Conservation (phyloP, 2,113 vertebrate species). For the Cololabis saira region DNA sequence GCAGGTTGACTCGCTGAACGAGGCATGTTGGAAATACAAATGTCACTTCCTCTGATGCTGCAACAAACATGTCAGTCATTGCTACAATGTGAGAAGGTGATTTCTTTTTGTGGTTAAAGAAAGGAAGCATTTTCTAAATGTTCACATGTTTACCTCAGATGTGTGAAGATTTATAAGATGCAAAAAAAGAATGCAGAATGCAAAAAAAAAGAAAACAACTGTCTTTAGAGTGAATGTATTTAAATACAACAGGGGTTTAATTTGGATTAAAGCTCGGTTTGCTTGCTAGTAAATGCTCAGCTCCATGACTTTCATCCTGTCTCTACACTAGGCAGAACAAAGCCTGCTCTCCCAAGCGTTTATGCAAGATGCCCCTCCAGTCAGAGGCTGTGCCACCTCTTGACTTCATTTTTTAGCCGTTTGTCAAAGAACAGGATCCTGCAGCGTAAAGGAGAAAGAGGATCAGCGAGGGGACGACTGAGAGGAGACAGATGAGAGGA, state of each 20-base stretch:
- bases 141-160: no score
- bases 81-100: no score
- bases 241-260: background rate
- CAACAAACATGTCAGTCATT: no score
- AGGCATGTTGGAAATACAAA: no score
- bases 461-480: constrained; percentile 8
- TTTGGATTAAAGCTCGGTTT: background rate
- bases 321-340: background rate
- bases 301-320: background rate
- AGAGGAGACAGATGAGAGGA: constrained; percentile 56
- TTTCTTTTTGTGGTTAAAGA: no score
- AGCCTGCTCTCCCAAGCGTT: constrained; percentile 2
- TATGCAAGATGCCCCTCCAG: constrained; percentile 59
- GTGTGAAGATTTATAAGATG: no score
- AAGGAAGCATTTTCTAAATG: no score
- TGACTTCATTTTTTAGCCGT: constrained; percentile 70
- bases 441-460: constrained; percentile 52
- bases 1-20: no score
- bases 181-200: no score
- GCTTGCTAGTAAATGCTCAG: background rate
- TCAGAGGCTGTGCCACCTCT: constrained; percentile 54
- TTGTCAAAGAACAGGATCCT: constrained; percentile 61
- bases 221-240: no score
- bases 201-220: no score
- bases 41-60: no score